phyloP scores from a whole-genome alignment of 2,797 vertebrate species.

The Numenius phaeopus region DNA sequence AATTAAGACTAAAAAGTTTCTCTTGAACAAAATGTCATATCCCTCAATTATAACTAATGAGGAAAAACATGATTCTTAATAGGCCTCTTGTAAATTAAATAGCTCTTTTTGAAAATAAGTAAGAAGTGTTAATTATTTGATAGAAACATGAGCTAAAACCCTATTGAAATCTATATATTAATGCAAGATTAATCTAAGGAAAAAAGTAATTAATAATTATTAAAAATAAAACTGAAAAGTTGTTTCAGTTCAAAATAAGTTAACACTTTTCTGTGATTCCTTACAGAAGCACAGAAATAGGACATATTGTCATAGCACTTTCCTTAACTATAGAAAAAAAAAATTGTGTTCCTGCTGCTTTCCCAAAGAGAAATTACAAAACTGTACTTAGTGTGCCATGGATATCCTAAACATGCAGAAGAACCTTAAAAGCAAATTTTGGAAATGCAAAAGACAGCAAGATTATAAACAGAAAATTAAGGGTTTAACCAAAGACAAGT shows the following conservation, averaged over 20 bases:
- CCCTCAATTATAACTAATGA: constrained; percentile 66
- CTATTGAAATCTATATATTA: constrained; percentile 24
- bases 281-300: neutral
- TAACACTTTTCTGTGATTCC: neutral
- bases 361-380: neutral
- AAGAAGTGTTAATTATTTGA: constrained; percentile 56
- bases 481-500: neutral
- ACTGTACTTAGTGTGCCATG: neutral
- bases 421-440: neutral
- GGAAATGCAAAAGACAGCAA: neutral
- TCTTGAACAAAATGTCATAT: constrained; percentile 71
- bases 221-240: neutral
- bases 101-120: constrained; percentile 43
- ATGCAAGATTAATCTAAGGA: neutral
- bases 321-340: neutral
- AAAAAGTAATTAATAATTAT: neutral
- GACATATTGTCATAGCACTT: neutral
- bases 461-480: neutral
- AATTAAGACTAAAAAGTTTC: constrained; percentile 67
- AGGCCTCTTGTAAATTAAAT: constrained; percentile 69
- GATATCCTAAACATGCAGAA: neutral
- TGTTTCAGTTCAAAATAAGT: neutral
- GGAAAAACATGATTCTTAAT: constrained; percentile 63
- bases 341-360: neutral
- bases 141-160: constrained; percentile 46